Evolutionary conservation across 2,888 invertebrate species (phyloP), one percentile per base, ranked within the genome.

Genomic region (Ditula angustiorana): DNA sequence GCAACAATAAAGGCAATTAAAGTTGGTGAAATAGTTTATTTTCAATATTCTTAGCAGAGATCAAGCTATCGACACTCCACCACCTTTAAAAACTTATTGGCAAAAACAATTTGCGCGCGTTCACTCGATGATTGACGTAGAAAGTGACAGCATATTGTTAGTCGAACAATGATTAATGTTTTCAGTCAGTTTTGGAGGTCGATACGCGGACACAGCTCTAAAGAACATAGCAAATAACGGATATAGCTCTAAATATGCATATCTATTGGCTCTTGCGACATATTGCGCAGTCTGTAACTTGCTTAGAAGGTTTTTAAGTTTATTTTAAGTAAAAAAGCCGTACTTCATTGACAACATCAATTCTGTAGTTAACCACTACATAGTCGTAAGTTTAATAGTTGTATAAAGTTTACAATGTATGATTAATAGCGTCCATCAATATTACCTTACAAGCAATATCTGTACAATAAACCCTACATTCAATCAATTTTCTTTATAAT

Each of bases 71-170:
- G 30, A 50, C 30, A 61, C n/a, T n/a, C n/a, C 47, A 33, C 53
- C 16, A 47, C 47, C 35, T 58, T 58, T 49, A 56, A 52, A 30
- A 52, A 30, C 16, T 13, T 53, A 64, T 64, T 64, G 53, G 53
- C 64, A 62, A 55, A 59, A 58, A 52, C 59, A 64, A 64, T 64
- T 64, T 59, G 59, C 53, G 26, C 53, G 47, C 55, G 35, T 57
- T 13, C 16, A 3, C 46, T n/a, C 19, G 16, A 13, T 64, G 64
- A 64, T 59, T 59, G 64, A 64, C 64, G 53, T 64, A 64, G 64
- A 64, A 64, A 64, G 64, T 64, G 64, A 64, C 64, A 64, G 64
- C 46, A 37, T 46, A 64, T 64, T 64, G 64, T 64, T 64, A 19
- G 41, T 21, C 53, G 53, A 53, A 64, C 64, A 59, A 47, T 64